Conservation (phyloP, 1,140 invertebrate species). For the Adoxophyes honmai region DNA sequence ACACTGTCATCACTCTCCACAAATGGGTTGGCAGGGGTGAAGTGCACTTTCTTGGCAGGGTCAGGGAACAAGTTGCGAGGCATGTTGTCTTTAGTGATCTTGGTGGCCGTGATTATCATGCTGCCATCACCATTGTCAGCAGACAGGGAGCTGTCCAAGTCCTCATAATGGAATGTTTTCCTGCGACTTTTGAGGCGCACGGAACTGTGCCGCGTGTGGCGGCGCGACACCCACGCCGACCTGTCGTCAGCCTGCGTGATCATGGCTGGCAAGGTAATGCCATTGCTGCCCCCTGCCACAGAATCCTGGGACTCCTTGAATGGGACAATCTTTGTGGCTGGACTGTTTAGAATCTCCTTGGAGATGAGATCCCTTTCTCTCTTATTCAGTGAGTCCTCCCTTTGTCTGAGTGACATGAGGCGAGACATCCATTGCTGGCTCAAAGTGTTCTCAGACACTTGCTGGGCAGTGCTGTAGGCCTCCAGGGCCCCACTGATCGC, state of each 20-base stretch:
- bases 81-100: slow-evolving; percentile 70
- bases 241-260: slow-evolving; percentile 42
- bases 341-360: slow-evolving; percentile 65
- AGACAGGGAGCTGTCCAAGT: slow-evolving; percentile 77
- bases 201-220: slow-evolving; percentile 44
- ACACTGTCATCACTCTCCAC: slow-evolving; percentile 71
- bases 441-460: slow-evolving; percentile 64
- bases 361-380: slow-evolving; percentile 68
- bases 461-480: slow-evolving; percentile 49
- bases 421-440: slow-evolving; percentile 72
- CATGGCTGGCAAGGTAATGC: slow-evolving; percentile 65
- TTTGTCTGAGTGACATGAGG: slow-evolving; percentile 56
- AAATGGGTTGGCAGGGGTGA: slow-evolving; percentile 68
- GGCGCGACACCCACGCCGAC: slow-evolving; percentile 37
- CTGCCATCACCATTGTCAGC: slow-evolving; percentile 77
- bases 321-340: slow-evolving; percentile 38
- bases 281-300: slow-evolving; percentile 40
- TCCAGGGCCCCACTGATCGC: slow-evolving; percentile 48
- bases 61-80: slow-evolving; percentile 67
- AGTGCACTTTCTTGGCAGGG: slow-evolving; percentile 65
- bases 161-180: slow-evolving; percentile 65
- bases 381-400: slow-evolving; percentile 65
- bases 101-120: slow-evolving; percentile 75
- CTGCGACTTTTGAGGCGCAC: slow-evolving; percentile 46
- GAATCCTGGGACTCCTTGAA: slow-evolving; percentile 29